phyloP scores from a whole-genome alignment of 1,140 invertebrate genomes.

The Aphelenchoides fujianensis region DNA sequence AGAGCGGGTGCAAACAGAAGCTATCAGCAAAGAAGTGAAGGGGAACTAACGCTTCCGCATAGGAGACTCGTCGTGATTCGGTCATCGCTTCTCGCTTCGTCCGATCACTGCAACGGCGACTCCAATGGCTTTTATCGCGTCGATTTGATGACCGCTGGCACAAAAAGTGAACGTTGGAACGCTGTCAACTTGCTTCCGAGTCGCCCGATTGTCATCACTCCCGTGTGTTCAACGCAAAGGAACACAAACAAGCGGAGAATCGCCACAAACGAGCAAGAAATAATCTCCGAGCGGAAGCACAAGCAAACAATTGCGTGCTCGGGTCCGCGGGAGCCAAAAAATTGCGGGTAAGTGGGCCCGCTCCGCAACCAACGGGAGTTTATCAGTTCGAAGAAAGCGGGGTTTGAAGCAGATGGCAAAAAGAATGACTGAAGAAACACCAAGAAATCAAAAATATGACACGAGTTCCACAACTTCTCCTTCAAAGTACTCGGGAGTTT shows the following conservation, averaged over 20 bases:
- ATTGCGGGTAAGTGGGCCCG: neutral
- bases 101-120: neutral
- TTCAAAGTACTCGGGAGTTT: no score
- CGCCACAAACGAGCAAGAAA: neutral
- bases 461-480: no score
- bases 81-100: neutral
- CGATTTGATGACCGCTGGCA: neutral
- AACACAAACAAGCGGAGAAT: neutral
- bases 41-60: no score
- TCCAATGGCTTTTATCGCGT: neutral
- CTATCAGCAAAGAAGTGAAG: no score
- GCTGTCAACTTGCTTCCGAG: neutral
- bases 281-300: neutral
- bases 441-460: no score
- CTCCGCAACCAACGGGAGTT: neutral
- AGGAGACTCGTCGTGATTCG: neutral
- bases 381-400: no score
- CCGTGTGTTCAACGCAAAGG: neutral
- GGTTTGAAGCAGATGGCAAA: no score
- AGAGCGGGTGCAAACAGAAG: no score
- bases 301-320: neutral
- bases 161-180: neutral
- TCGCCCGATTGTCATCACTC: neutral
- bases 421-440: no score
- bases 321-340: neutral